Evolutionary conservation across 1,140 invertebrate species (phyloP), one percentile per base, ranked within the genome.

Genomic region (Doryteuthis pealeii): DNA sequence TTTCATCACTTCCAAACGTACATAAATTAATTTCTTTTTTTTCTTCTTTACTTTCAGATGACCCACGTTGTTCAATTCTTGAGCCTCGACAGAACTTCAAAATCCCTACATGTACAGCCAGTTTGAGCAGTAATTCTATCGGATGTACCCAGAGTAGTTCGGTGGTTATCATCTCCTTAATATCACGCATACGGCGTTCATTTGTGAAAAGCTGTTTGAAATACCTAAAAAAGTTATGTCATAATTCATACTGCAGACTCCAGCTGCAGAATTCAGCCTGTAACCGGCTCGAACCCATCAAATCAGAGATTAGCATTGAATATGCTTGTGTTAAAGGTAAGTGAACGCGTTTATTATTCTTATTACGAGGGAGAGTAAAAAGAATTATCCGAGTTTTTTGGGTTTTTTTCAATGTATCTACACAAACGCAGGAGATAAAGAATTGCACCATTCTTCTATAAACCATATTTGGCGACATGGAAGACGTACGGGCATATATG

Each of bases 301-400:
- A n/a, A 62, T 15, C 54, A 62, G 54, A 62, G 26, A n/a, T n/a
- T 15, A n/a, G 22, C 54, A 62, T 62, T n/a, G 54, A 62, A 22
- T 62, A 62, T 62, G 54, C 54, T 62, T 62, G 54, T 22, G 54
- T 62, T 22, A 28, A 62, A n/a, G 54, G 54, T 62, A 62, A 62
- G 54, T 62, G 35, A 40, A 40, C 35, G 10, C 35, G 35, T 40
- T 40, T 40, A 10, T 40, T 40, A n/a, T n/a, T n/a, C n/a, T n/a
- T n/a, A n/a, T n/a, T n/a, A n/a, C n/a, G n/a, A n/a, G n/a, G n/a
- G n/a, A n/a, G n/a, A n/a, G n/a, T n/a, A n/a, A n/a, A n/a, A n/a
- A n/a, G n/a, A n/a, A n/a, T n/a, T n/a, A n/a, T n/a, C n/a, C n/a
- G n/a, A n/a, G n/a, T n/a, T n/a, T n/a, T n/a, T n/a, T n/a, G n/a